Conservation (phyloP, 2,113 vertebrate genomes). For the Platichthys stellatus region DNA sequence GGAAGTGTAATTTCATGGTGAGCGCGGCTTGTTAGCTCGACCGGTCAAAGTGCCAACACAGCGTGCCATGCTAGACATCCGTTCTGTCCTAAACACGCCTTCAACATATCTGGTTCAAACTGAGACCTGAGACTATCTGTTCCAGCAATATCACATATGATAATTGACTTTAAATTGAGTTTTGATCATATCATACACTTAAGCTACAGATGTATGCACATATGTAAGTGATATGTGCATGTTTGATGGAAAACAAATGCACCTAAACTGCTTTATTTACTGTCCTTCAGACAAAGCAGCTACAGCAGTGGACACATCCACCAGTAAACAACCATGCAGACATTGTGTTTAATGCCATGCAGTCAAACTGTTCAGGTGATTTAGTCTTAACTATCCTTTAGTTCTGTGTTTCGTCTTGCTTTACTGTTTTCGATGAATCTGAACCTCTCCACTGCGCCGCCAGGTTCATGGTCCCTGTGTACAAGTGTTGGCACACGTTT, state of each 20-base stretch:
- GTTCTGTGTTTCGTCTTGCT: slow-evolving; percentile 46
- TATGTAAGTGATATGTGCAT: not conserved
- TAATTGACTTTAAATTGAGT: not conserved
- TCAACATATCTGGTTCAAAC: not conserved
- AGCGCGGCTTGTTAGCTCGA: slow-evolving; percentile 33
- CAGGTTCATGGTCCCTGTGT: slow-evolving; percentile 66
- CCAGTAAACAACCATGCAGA: not conserved
- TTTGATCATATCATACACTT: not conserved
- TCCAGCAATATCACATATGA: not conserved
- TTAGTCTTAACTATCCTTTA: slow-evolving; percentile 54
- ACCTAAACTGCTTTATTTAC: slow-evolving; percentile 50
- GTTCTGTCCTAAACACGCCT: not conserved
- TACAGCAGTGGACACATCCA: not conserved
- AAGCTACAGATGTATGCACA: slow-evolving; percentile 2
- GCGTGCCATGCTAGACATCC: slow-evolving; percentile 10
- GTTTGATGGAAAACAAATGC: slow-evolving; percentile 28
- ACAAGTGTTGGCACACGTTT: slow-evolving; percentile 71
- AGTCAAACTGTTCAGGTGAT: slow-evolving; percentile 61
- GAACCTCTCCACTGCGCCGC: slow-evolving; percentile 64
- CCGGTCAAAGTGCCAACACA: slow-evolving; percentile 35
- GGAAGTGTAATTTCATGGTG: slow-evolving; percentile 63
- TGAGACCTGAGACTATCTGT: slow-evolving; percentile 5
- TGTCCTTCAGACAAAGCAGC: slow-evolving; percentile 46
- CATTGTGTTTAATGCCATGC: too few relatives aligned
- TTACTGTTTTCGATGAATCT: slow-evolving; percentile 57